Evolutionary conservation across 1,140 invertebrate species (phyloP).

Genomic region (Drosophila pallidifrons): DNA sequence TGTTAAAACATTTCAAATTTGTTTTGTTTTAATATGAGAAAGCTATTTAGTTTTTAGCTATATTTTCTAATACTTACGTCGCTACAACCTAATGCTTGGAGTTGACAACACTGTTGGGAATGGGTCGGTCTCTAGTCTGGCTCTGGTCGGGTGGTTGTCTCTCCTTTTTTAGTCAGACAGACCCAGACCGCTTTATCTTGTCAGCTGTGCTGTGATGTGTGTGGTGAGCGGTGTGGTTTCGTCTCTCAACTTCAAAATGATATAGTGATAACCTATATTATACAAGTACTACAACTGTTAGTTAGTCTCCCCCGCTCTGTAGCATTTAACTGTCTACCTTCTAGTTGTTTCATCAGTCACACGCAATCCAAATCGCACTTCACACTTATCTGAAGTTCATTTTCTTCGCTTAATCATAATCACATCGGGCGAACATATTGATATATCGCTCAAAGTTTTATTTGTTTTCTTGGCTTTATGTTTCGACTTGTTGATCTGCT

Average conservation of each 20-base stretch:
- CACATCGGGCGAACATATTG: not conserved
- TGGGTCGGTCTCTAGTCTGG: conserved; percentile 10
- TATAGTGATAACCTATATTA: conserved; percentile 76
- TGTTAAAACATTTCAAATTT: no score
- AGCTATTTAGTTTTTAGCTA: no score
- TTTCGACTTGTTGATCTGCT: conserved; percentile 4
- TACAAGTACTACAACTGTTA: conserved; percentile 49
- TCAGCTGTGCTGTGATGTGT: conserved; percentile 48
- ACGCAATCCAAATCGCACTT: conserved; percentile 27
- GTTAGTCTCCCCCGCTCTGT: conserved; percentile 62
- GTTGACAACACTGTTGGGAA: not conserved
- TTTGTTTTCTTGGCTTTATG: conserved; percentile 2
- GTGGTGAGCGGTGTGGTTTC: conserved; percentile 2
- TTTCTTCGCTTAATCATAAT: not conserved
- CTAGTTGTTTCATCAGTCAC: conserved; percentile 48
- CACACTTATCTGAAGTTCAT: conserved; percentile 15
- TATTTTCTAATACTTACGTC: no score
- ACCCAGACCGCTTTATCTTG: conserved; percentile 67
- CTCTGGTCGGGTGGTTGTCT: conserved; percentile 30
- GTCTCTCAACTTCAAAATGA: conserved; percentile 48
- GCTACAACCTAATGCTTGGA: no score
- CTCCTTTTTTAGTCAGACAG: conserved; percentile 53
- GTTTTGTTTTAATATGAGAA: no score
- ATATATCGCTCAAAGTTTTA: not conserved
- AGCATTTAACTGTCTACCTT: conserved; percentile 5